phyloP scores from a whole-genome alignment of 2,888 invertebrate species.

The Xestia c-nigrum region DNA sequence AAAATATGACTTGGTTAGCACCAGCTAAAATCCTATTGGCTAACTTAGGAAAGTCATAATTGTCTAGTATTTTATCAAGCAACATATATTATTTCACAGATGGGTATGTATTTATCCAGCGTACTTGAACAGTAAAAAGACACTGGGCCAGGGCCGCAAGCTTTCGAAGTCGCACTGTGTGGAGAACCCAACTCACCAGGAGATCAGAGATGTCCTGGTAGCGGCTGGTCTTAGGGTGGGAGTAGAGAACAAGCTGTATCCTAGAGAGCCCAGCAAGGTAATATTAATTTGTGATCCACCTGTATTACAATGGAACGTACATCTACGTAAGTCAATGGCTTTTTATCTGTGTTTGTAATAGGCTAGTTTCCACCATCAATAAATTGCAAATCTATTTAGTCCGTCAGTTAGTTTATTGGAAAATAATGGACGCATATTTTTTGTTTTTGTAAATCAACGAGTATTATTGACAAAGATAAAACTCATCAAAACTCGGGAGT shows the following conservation, averaged over 20 bases:
- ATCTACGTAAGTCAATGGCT: too few relatives aligned
- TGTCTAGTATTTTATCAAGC: neutral
- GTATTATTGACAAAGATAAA: too few relatives aligned
- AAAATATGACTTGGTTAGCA: neutral
- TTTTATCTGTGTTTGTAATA: too few relatives aligned
- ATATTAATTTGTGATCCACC: neutral
- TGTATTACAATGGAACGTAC: too few relatives aligned
- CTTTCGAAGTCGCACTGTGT: constrained; percentile 96
- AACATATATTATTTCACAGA: constrained; percentile 84
- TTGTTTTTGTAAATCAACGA: too few relatives aligned
- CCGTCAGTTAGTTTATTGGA: too few relatives aligned
- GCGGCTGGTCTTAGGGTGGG: constrained; percentile 96
- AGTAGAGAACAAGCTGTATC: constrained; percentile 98
- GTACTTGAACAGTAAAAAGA: constrained; percentile 98
- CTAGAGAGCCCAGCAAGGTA: constrained; percentile 96
- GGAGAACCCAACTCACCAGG: constrained; percentile 98
- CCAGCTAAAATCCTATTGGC: neutral
- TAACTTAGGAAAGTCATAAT: neutral
- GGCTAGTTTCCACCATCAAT: too few relatives aligned
- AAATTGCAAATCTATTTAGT: too few relatives aligned
- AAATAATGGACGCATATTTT: too few relatives aligned
- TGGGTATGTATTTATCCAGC: constrained; percentile 99
- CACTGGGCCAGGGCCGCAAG: constrained; percentile 96
- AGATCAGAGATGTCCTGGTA: constrained; percentile 97
- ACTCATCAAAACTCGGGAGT: too few relatives aligned